Conservation (phyloP, 2,113 vertebrate genomes). For the Acrocephalus arundinaceus region DNA sequence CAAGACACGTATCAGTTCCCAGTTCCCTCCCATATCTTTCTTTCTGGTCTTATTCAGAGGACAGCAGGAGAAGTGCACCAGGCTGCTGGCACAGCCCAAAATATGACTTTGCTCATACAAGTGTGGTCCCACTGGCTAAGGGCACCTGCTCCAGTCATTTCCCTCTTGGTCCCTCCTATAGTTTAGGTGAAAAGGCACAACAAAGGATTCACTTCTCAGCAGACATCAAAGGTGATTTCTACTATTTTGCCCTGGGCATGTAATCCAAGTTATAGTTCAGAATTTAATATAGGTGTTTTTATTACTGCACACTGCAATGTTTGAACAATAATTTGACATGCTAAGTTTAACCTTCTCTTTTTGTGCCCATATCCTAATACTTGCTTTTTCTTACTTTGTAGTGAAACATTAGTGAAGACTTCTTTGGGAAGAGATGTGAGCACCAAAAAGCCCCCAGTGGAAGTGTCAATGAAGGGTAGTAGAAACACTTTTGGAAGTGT, state of each 20-base stretch:
- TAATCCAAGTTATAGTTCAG: background rate
- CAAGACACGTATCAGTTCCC: background rate
- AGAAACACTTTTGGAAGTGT: background rate
- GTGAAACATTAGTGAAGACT: background rate
- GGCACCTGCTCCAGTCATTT: background rate
- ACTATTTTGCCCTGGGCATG: background rate
- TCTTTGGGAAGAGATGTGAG: background rate
- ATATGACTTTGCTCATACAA: background rate
- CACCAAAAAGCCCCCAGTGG: background rate
- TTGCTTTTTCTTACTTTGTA: background rate
- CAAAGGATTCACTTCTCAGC: background rate
- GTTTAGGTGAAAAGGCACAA: background rate
- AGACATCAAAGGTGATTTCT: background rate
- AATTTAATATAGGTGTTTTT: background rate
- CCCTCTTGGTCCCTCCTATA: background rate
- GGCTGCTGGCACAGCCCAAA: background rate
- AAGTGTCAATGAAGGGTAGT: background rate
- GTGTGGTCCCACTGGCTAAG: background rate
- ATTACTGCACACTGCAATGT: background rate
- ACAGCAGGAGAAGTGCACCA: background rate
- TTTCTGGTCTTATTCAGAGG: background rate
- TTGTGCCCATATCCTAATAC: background rate
- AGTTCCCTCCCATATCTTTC: background rate
- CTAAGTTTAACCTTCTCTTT: background rate
- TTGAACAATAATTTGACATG: background rate